These are phyloP conservation scores for Aulostomus chinensis DNA, from an alignment of 2,797 vertebrate genomes.

Conservation along the genomic window DNA sequence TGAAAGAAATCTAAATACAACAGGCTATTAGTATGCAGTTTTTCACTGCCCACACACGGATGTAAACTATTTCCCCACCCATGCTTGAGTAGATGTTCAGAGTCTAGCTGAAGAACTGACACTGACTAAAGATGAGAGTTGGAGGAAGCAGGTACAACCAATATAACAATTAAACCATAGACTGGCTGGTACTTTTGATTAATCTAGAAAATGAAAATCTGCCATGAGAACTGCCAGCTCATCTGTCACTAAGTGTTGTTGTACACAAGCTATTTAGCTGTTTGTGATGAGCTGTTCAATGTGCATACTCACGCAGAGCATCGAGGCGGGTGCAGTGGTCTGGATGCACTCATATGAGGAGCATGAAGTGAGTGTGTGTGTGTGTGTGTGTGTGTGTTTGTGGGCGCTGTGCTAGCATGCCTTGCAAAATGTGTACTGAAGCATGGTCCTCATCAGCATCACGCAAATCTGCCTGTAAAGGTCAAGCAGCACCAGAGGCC, in stretches of 20 bases:
- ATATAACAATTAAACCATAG: too few relatives aligned
- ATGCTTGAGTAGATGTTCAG: neutral
- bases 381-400: neutral
- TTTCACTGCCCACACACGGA: conserved; percentile 32
- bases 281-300: conserved; percentile 43
- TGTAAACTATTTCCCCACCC: conserved; percentile 7
- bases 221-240: conserved; percentile 13
- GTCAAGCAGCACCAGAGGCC: conserved; percentile 64
- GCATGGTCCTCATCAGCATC: conserved; percentile 53
- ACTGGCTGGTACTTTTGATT: too few relatives aligned
- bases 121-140: too few relatives aligned
- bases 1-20: too few relatives aligned
- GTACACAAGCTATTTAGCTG: conserved; percentile 22
- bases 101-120: conserved; percentile 7
- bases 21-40: conserved; percentile 18
- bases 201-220: conserved; percentile 4
- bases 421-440: conserved; percentile 58
- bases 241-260: conserved; percentile 1
- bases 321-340: conserved; percentile 36
- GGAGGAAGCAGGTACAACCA: too few relatives aligned
- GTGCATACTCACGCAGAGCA: conserved; percentile 34
- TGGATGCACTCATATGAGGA: conserved; percentile 46
- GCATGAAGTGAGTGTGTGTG: conserved; percentile 24
- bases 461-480: conserved; percentile 62
- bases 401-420: conserved; percentile 36